Conservation (phyloP, 1,140 invertebrate genomes). For the Geopemphigus sp. region DNA sequence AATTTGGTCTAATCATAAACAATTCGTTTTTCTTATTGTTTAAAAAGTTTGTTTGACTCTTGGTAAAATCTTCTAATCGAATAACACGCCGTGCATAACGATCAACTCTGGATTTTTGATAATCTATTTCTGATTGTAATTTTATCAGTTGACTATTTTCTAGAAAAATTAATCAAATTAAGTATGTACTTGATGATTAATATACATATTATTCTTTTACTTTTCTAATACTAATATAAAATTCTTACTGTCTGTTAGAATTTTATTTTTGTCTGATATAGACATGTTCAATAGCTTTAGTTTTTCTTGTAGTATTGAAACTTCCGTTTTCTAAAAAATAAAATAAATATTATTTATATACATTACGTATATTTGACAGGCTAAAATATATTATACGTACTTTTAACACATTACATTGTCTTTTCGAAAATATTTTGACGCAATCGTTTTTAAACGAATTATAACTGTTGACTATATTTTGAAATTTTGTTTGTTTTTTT, state of each 20-base stretch:
- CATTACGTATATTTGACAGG: neutral
- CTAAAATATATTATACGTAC: neutral
- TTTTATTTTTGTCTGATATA: constrained; percentile 64
- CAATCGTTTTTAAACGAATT: constrained; percentile 50
- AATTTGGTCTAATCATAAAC: constrained; percentile 59
- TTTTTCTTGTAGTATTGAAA: constrained; percentile 65
- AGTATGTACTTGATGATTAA: constrained; percentile 15
- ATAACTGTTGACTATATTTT: constrained; percentile 23
- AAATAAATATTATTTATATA: neutral
- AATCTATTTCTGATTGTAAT: constrained; percentile 63
- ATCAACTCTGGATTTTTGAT: constrained; percentile 59
- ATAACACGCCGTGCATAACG: constrained; percentile 65
- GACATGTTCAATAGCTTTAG: constrained; percentile 63
- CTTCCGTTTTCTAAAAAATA: constrained; percentile 58
- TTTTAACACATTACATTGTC: constrained; percentile 27
- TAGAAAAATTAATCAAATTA: constrained; percentile 51
- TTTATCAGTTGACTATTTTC: constrained; percentile 59
- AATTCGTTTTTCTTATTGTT: constrained; percentile 58
- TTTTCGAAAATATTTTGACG: constrained; percentile 49
- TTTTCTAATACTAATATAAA: constrained; percentile 38
- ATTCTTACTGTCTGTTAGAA: constrained; percentile 59
- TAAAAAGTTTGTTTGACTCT: constrained; percentile 59
- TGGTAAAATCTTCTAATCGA: constrained; percentile 62
- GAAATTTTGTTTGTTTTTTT: constrained; percentile 50
- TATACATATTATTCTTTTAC: no score